Evolutionary conservation across 2,888 invertebrate genomes (phyloP), one percentile per base, ranked within the genome.

Genomic region (Tenodera sinensis): DNA sequence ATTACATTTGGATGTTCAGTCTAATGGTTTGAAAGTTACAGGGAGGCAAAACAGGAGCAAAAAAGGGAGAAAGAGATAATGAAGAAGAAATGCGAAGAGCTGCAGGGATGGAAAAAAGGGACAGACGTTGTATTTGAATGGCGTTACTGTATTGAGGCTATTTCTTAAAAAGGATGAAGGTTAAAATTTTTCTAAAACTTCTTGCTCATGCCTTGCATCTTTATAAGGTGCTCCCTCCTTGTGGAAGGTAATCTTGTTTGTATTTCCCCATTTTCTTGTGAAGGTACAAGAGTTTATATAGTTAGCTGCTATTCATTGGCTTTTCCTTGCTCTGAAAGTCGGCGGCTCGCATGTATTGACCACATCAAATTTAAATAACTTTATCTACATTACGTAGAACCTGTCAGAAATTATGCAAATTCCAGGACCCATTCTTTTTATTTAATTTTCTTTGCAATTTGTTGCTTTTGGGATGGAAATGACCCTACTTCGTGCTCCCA

Each of bases 1-100:
- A 89, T 89, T 89, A 85, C 88, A 88, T 89, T 89, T 89, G 85
- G 85, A 89, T 89, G 89, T 83, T 89, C 88, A 83, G 42, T 89
- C 30, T 88, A 89, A 88, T 88, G 82, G 54, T 42, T 81, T 84
- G 30, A 88, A 85, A 89, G 47, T 88, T 71, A 71, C 54, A 71
- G 54, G 25, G 54, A 71, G 54, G 54, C 54, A 71, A 71, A 71
- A 25, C 54, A 25, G 54, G 54, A 6, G 54, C 54, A 71, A 71
- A 71, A 54, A 71, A 71, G 54, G 54, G 54, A 71, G 25, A 25
- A 71, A 71, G 54, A 71, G 15, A 71, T 71, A 71, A 71, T 71
- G 54, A 71, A 71, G 54, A 71, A 89, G 88, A 89, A 87, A 89
- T 28, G 42, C 85, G 85, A 89, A 83, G 87, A 83, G 87, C 83